phyloP scores from a whole-genome alignment of 1,140 invertebrate species.

The Ceratina japonica region DNA sequence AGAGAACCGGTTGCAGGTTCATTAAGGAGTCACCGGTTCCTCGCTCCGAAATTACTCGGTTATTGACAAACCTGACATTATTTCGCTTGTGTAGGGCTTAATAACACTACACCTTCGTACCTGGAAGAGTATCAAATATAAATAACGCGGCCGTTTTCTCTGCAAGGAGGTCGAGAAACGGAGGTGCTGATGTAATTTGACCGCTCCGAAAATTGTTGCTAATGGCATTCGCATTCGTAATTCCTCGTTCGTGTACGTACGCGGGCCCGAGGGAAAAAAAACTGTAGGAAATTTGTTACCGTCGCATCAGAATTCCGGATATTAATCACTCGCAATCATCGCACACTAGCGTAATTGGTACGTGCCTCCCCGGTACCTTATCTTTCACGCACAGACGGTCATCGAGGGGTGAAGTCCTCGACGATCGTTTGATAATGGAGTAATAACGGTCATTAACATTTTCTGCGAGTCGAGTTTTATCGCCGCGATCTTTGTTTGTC shows the following conservation, averaged over 20 bases:
- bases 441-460: conserved; percentile 38
- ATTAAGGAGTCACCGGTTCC: conserved; percentile 47
- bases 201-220: background rate
- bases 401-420: background rate
- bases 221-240: background rate
- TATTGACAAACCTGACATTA: conserved; percentile 52
- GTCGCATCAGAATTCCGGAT: background rate
- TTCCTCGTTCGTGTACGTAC: background rate
- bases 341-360: conserved; percentile 2
- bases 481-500: conserved; percentile 23
- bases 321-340: background rate
- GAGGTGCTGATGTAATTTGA: conserved; percentile 14
- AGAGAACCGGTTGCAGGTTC: conserved; percentile 51
- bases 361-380: background rate
- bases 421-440: conserved; percentile 20
- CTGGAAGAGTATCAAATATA: background rate
- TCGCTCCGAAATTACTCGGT: conserved; percentile 36
- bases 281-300: background rate
- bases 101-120: conserved; percentile 41
- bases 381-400: background rate
- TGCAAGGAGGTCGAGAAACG: background rate
- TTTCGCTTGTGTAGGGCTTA: conserved; percentile 28
- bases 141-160: conserved; percentile 8
- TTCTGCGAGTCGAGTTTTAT: conserved; percentile 21
- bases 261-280: background rate